Evolutionary conservation across 2,113 vertebrate species (phyloP).

Genomic region (Ammodytes dubius): DNA sequence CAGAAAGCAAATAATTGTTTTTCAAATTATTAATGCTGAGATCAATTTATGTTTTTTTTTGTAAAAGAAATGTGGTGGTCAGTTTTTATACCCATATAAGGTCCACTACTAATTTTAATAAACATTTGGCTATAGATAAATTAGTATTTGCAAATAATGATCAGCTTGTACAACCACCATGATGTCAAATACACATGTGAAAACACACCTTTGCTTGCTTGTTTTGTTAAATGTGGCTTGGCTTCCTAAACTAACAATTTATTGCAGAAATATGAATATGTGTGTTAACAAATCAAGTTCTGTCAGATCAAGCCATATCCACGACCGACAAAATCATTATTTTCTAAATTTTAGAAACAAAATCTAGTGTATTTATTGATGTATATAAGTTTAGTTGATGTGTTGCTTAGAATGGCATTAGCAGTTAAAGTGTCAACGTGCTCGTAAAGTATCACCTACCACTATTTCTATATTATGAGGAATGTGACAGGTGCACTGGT

Average conservation of each 20-base stretch:
- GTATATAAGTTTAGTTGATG: not conserved
- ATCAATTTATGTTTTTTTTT: not conserved
- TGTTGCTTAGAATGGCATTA: conserved; percentile 1
- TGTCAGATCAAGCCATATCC: not conserved
- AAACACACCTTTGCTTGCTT: not conserved
- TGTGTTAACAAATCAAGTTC: not conserved
- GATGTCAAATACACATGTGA: not conserved
- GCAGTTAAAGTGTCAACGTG: conserved; percentile 36
- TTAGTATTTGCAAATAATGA: conserved; percentile 3
- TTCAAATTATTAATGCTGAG: not conserved
- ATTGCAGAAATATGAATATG: not conserved
- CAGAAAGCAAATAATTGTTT: not conserved
- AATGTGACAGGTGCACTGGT: conserved; percentile 56
- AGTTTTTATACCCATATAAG: not conserved
- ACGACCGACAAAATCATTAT: not conserved
- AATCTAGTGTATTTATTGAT: not conserved
- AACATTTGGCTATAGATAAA: not conserved
- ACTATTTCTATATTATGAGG: conserved; percentile 28
- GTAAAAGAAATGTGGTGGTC: not conserved
- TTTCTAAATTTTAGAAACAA: not conserved
- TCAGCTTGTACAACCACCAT: not conserved
- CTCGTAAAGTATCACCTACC: conserved; percentile 26
- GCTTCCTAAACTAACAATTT: not conserved
- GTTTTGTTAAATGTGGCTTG: not conserved
- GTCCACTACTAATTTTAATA: not conserved